These are phyloP conservation scores for Trigoniulus corallinus DNA, from an alignment of 1,140 invertebrate genomes.

Conservation along the genomic window DNA sequence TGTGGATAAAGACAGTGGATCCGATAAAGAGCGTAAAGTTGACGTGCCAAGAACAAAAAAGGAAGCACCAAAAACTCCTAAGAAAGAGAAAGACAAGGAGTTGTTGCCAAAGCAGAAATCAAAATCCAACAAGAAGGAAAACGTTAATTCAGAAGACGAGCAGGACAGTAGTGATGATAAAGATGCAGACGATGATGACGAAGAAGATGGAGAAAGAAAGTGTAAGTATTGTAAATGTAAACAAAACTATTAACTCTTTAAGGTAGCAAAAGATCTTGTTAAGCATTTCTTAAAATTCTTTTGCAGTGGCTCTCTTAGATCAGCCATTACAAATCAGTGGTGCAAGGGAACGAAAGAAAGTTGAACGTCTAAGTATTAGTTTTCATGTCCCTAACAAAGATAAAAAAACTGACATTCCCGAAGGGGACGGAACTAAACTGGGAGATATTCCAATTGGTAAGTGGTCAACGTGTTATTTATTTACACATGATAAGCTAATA, in stretches of 20 bases:
- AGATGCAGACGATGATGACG: conserved; percentile 5
- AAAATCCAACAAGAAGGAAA: neutral
- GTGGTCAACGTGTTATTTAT: conserved; percentile 1
- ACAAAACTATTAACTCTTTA: neutral
- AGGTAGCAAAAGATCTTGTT: neutral
- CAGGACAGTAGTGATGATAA: neutral
- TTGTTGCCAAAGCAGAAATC: neutral
- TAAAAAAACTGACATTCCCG: conserved; percentile 22
- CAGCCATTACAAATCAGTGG: conserved; percentile 23
- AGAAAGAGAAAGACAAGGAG: neutral
- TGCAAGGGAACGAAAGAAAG: conserved; percentile 25
- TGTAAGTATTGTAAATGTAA: neutral
- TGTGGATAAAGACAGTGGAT: neutral
- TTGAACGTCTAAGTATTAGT: conserved; percentile 23
- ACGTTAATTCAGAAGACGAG: neutral
- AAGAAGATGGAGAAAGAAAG: conserved; percentile 1
- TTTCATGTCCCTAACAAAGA: conserved; percentile 15
- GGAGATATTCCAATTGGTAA: conserved; percentile 26
- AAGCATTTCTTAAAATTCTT: neutral
- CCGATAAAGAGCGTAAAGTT: neutral
- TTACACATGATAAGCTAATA: too few relatives aligned
- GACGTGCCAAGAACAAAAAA: neutral
- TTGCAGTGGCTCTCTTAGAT: conserved; percentile 20
- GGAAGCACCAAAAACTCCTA: neutral
- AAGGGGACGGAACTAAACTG: conserved; percentile 24